phyloP scores from a whole-genome alignment of 2,888 invertebrate genomes.

The Diaperis boleti region DNA sequence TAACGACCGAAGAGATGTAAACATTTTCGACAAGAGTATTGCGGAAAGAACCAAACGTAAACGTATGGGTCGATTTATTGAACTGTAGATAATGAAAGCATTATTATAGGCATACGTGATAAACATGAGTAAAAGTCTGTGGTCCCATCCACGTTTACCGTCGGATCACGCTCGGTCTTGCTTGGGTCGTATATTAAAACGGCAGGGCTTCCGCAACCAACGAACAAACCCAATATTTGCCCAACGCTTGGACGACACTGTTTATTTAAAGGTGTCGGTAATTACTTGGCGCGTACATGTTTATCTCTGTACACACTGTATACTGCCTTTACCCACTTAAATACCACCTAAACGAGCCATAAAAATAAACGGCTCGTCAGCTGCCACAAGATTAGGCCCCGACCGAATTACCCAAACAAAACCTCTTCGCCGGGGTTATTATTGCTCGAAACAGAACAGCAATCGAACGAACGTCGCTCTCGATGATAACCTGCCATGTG shows the following conservation, averaged over 20 bases:
- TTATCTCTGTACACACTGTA: constrained; percentile 58
- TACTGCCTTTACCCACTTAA: constrained; percentile 56
- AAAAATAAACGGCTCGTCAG: constrained; percentile 56
- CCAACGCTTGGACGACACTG: constrained; percentile 54
- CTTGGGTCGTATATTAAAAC: constrained; percentile 25
- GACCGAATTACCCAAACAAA: constrained; percentile 38
- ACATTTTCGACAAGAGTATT: constrained; percentile 19
- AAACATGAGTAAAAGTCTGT: constrained; percentile 35
- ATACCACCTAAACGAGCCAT: constrained; percentile 56
- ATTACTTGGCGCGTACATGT: constrained; percentile 62
- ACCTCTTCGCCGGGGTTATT: constrained; percentile 7
- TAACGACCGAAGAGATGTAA: constrained; percentile 30
- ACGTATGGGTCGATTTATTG: constrained; percentile 14
- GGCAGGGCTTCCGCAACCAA: constrained; percentile 35
- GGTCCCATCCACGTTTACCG: constrained; percentile 28
- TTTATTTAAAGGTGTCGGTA: constrained; percentile 65
- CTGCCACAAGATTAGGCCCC: constrained; percentile 48
- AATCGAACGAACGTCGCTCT: constrained; percentile 1
- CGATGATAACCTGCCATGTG: constrained; percentile 27
- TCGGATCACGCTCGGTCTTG: constrained; percentile 27
- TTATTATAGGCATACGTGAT: constrained; percentile 47
- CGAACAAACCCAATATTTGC: constrained; percentile 55
- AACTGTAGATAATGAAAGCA: constrained; percentile 43
- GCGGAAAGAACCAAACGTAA: not conserved
- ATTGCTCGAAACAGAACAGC: not conserved